Percentiles rank a stretch among this genome's conserved stretches.
Evolutionary conservation across 1,140 invertebrate species (phyloP).

Genomic region (Protaetia brevitarsis): DNA sequence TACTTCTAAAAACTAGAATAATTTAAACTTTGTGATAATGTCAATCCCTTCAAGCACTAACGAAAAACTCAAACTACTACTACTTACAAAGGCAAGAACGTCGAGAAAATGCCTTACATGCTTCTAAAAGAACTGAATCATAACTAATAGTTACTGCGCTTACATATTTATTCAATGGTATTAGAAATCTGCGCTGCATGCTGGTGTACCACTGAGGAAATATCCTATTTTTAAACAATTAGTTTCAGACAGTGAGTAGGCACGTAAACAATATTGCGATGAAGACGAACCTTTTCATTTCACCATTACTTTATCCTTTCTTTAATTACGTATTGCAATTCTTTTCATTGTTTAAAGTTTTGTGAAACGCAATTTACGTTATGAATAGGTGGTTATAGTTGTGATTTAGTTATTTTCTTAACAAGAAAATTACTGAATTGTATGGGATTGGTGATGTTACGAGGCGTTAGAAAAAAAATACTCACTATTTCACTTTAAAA

Average conservation of each 20-base stretch:
- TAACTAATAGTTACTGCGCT: background rate
- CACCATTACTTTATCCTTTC: background rate
- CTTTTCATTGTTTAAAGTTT: no score
- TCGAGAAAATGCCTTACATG: background rate
- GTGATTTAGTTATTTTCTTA: no score
- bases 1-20: no score
- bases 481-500: no score
- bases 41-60: background rate
- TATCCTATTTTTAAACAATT: slow-evolving; percentile 1
- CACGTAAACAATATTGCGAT: background rate
- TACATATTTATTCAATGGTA: background rate
- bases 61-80: background rate
- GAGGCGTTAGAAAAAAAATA: no score
- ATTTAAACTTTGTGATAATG: background rate
- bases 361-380: no score
- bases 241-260: background rate
- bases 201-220: no score
- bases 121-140: background rate
- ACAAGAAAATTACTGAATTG: no score
- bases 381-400: no score
- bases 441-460: no score
- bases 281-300: no score
- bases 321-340: background rate
- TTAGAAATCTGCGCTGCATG: background rate
- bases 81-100: background rate